Evolutionary conservation across 2,888 invertebrate genomes (phyloP).

Genomic region (Cataglyphis altisquamis): DNA sequence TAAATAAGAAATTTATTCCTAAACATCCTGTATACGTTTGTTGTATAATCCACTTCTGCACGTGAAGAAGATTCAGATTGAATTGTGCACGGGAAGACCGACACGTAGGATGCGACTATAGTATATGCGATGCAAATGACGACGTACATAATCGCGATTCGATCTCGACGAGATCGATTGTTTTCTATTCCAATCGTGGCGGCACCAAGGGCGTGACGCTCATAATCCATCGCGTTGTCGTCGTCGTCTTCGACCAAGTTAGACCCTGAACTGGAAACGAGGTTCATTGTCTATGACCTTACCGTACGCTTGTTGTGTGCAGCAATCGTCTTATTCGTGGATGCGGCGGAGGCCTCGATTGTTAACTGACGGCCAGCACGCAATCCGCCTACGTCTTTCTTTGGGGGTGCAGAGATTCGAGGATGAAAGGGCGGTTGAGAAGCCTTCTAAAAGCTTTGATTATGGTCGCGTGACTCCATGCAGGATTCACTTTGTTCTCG

Average conservation of each 20-base stretch:
- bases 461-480: conserved; percentile 26
- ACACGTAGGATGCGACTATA: neutral
- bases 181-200: conserved; percentile 36
- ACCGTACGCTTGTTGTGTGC: conserved; percentile 58
- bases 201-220: conserved; percentile 13
- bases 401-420: conserved; percentile 39
- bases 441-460: neutral
- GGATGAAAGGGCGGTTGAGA: conserved; percentile 8
- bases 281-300: conserved; percentile 84
- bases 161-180: conserved; percentile 45
- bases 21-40: neutral
- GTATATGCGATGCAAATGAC: conserved; percentile 26
- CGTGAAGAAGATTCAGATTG: neutral
- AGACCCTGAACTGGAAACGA: conserved; percentile 82
- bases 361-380: conserved; percentile 82
- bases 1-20: conserved; percentile 17
- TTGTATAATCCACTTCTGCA: neutral
- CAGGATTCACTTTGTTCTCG: neutral
- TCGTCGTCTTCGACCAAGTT: conserved; percentile 46
- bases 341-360: conserved; percentile 79
- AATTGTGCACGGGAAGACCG: neutral
- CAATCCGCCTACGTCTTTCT: conserved; percentile 68
- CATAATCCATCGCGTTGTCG: conserved; percentile 8
- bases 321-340: conserved; percentile 80
- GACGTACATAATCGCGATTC: conserved; percentile 30